Base-by-base conservation (phyloP, 2,797 vertebrate species). In the Tokudaia muenninki region DNA sequence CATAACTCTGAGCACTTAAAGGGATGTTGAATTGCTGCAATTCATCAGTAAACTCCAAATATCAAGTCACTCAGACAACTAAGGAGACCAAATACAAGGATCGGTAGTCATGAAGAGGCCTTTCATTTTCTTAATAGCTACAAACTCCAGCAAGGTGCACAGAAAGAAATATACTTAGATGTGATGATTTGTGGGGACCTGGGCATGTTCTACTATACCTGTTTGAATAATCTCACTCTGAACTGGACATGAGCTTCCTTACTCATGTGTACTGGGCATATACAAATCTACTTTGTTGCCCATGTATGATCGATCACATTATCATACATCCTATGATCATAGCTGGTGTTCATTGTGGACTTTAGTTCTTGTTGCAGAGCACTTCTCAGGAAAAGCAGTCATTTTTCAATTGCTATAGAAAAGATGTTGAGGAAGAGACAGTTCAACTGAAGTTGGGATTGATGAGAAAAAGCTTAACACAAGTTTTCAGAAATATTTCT, bases 331-430 rank as follows among this genome's bases (percentile, higher is more conserved):
- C 9, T 44, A 0, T 82, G 1, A 10, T 47, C 26, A 34, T 9
- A 84, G 41, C 4, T 47, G 2, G 19, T 47, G 29, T 44, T 26
- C 31, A 1, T 0, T 65, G 4, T 65, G 41, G 26, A 16, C 2
- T 7, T 10, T 8, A 44, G 24, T 29, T 50, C 29, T 50, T 67
- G 1, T 22, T 17, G 13, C 1, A 22, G 52, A 1, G 0, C 12
- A 21, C 26, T 50, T 47, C 17, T 65, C 31, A 34, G 3, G 10
- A 21, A 41, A 31, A 84, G 26, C 17, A 65, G 5, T 8, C 37
- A 19, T 19, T 21, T 41, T 84, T 44, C 16, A 19, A 14, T 21
- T 63, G 37, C 5, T 26, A 31, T 3, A 10, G 26, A 34, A 63
- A 21, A 63, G 10, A 34, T 47, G 4, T 37, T 34, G 16, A 84